Percentiles rank a stretch among this genome's conserved stretches.
Evolutionary conservation across 2,888 invertebrate genomes (phyloP).

Genomic region (Drosophila kanekoi): DNA sequence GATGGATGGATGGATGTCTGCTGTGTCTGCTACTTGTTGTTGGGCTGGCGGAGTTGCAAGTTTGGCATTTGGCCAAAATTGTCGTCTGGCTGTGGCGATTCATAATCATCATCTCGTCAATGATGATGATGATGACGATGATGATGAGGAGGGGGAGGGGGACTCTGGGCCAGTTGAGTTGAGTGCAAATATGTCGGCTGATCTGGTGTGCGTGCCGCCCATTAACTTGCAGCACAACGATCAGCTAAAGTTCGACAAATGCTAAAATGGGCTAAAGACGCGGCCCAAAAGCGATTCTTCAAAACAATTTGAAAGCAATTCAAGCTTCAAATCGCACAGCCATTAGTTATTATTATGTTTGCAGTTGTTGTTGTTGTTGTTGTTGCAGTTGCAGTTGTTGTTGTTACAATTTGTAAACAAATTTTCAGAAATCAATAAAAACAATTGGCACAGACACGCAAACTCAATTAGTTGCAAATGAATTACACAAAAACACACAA

Average conservation of each 20-base stretch:
- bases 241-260: constrained; percentile 43
- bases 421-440: constrained; percentile 69
- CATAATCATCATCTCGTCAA: constrained; percentile 20
- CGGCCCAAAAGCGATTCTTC: not conserved
- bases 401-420: constrained; percentile 65
- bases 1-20: constrained; percentile 19
- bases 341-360: constrained; percentile 46
- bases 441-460: constrained; percentile 75
- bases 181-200: constrained; percentile 23
- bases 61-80: constrained; percentile 65
- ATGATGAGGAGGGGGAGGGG: constrained; percentile 2
- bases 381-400: constrained; percentile 50
- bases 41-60: constrained; percentile 41
- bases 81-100: constrained; percentile 49
- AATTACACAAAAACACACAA: constrained; percentile 32
- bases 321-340: constrained; percentile 65
- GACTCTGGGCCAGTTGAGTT: constrained; percentile 2
- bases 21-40: constrained; percentile 34
- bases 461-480: constrained; percentile 76
- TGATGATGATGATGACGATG: not conserved
- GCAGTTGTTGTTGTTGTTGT: constrained; percentile 25
- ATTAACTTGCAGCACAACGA: constrained; percentile 31
- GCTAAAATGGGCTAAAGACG: not conserved
- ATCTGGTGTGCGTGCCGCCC: constrained; percentile 30
- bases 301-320: constrained; percentile 52